A percentile compares a stretch with the other conserved stretches of the same genome.
These are phyloP conservation scores for Berghia stephanieae DNA, from an alignment of 1,140 invertebrate genomes.

Conservation along the genomic window DNA sequence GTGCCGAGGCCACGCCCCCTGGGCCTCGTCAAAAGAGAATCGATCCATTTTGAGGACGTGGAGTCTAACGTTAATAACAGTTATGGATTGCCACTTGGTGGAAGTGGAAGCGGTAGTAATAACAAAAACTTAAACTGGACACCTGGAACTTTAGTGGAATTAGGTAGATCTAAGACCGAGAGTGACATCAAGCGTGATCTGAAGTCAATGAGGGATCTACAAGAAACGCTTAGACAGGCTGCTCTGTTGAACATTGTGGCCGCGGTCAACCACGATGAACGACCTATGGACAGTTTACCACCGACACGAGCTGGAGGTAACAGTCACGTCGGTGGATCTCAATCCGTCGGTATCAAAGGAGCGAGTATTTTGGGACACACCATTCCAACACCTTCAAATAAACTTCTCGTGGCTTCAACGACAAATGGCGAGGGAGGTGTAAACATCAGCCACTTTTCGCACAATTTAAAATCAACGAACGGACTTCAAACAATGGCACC, in stretches of 20 bases:
- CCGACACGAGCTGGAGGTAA: background rate
- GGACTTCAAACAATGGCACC: too few species aligned
- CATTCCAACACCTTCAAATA: too few species aligned
- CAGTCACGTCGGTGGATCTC: background rate
- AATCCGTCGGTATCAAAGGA: background rate
- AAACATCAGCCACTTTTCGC: background rate
- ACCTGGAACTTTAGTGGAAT: too few species aligned
- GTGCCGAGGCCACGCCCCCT: background rate
- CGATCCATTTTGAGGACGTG: conserved; percentile 8
- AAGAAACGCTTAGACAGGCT: conserved; percentile 27
- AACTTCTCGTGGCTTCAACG: too few species aligned
- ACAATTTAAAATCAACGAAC: too few species aligned
- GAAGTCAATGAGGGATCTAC: conserved; percentile 24
- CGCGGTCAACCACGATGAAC: background rate
- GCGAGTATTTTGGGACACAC: background rate
- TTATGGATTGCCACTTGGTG: background rate
- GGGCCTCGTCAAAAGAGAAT: background rate
- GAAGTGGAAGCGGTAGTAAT: background rate
- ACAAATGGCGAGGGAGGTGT: background rate
- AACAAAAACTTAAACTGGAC: background rate
- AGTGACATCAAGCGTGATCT: background rate
- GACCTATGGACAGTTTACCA: background rate
- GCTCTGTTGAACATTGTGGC: conserved; percentile 35
- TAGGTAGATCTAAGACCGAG: background rate
- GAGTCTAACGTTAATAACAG: background rate